These are phyloP conservation scores for Heterodera carotae DNA, from an alignment of 1,140 invertebrate species.

Conservation along the genomic window DNA sequence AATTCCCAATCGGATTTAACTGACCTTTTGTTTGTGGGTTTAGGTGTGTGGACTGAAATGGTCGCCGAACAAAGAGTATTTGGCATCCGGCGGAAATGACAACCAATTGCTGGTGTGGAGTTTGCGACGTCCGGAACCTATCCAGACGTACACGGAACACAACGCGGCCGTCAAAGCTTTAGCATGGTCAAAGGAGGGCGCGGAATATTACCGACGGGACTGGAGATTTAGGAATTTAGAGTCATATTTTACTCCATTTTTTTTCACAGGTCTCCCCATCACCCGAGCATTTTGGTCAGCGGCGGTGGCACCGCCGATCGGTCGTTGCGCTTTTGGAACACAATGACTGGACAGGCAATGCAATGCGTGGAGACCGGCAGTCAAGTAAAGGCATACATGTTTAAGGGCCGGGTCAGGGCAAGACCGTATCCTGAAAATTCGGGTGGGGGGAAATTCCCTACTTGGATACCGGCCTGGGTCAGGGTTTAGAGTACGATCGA, in stretches of 20 bases:
- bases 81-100: constrained; percentile 98
- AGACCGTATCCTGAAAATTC: no score
- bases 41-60: constrained; percentile 93
- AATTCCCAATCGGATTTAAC: no score
- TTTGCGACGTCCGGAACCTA: constrained; percentile 80
- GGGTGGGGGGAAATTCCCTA: no score
- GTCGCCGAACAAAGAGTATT: constrained; percentile 97
- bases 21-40: neutral
- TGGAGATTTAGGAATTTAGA: neutral
- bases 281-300: constrained; percentile 88
- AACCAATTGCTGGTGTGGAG: constrained; percentile 98
- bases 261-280: constrained; percentile 31
- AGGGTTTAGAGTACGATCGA: no score
- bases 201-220: no score
- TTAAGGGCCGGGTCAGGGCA: no score
- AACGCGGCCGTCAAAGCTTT: constrained; percentile 97
- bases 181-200: constrained; percentile 84
- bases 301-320: constrained; percentile 95
- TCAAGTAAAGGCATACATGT: constrained; percentile 70
- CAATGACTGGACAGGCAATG: constrained; percentile 96
- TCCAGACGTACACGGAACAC: constrained; percentile 96
- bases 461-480: no score
- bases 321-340: constrained; percentile 99
- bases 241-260: neutral
- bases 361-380: constrained; percentile 98